phyloP scores from a whole-genome alignment of 2,888 invertebrate genomes.

The Fabriciana adippe region DNA sequence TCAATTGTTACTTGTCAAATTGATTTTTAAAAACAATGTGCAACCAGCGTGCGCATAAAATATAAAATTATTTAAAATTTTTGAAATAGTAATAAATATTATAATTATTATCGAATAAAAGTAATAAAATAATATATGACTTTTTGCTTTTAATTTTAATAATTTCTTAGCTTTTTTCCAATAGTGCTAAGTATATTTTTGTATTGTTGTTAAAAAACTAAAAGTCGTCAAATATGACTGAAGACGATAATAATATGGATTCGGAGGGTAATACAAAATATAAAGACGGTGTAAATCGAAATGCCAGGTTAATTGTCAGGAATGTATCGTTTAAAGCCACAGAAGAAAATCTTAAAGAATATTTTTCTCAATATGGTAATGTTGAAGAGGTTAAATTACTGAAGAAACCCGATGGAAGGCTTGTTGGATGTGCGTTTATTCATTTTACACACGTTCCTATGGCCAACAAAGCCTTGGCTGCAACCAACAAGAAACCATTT shows the following conservation, averaged over 20 bases:
- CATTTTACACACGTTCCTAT: slow-evolving; percentile 90
- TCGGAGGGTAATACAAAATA: slow-evolving; percentile 49
- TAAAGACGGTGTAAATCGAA: slow-evolving; percentile 52
- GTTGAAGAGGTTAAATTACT: slow-evolving; percentile 89
- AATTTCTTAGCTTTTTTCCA: too few relatives aligned
- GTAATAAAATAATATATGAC: background rate
- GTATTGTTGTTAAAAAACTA: background rate
- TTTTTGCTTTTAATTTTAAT: background rate
- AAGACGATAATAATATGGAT: slow-evolving; percentile 46
- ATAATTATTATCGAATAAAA: slow-evolving; percentile 8
- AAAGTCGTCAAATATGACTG: slow-evolving; percentile 31
- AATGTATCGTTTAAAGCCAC: slow-evolving; percentile 90
- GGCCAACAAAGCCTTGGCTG: slow-evolving; percentile 92
- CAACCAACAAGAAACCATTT: slow-evolving; percentile 87
- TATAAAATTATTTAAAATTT: background rate
- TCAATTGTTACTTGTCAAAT: slow-evolving; percentile 5
- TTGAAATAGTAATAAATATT: slow-evolving; percentile 5
- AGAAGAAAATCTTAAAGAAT: slow-evolving; percentile 86
- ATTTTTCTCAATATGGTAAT: slow-evolving; percentile 89
- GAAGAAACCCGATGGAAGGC: slow-evolving; percentile 88
- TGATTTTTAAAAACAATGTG: slow-evolving; percentile 28
- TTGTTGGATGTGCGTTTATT: slow-evolving; percentile 95
- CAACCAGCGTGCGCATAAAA: slow-evolving; percentile 4
- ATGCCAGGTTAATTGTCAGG: slow-evolving; percentile 86
- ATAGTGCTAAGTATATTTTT: background rate